Base-by-base conservation (phyloP, 2,888 invertebrate genomes). In the Sesia bembeciformis region DNA sequence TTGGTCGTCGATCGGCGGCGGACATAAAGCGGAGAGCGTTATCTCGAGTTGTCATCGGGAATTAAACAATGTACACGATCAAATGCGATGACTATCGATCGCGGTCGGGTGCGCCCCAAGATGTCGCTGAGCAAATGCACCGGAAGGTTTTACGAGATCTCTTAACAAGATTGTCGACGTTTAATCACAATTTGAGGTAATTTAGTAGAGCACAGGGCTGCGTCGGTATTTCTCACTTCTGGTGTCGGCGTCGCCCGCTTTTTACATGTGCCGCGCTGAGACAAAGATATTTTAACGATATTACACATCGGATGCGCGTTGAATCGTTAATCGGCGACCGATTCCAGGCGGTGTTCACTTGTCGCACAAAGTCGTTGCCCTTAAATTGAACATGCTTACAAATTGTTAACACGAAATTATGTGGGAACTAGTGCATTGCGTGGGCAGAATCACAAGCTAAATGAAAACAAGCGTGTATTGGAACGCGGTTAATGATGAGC, bases 231-330 rank as follows among this genome's bases (percentile, higher is more conserved):
- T 88, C 83, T 87, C 88, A 88, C 89, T 84, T 87, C 71, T 70
- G 76, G 79, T 79, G 81, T 79, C 74, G 76, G 70, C 52, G 53
- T 55, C 56, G 70, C 64, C 65, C 64, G 70, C 77, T 87, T 87
- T 86, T 88, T 83, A 81, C 74, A 61, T 75, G 72, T 73, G 73
- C 77, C 67, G 79, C 83, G 84, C 85, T 83, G 78, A 83, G 77
- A 84, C 85, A 85, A 82, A 88, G 84, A 84, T 86, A 89, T 89
- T 89, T 89, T 89, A 88, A 88, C 84, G 85, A 84, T 86, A 89
- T 87, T 85, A 82, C 86, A 79, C 79, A 78, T 76, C 72, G 78
- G 78, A 84, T 80, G 89, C 77, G 83, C 74, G 79, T 77, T 84
- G 89, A 87, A 88, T 88, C 82, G 83, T 79, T 86, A 87, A 89